Evolutionary conservation across 2,797 vertebrate genomes (phyloP).

Genomic region (Phrynocephalus forsythii): DNA sequence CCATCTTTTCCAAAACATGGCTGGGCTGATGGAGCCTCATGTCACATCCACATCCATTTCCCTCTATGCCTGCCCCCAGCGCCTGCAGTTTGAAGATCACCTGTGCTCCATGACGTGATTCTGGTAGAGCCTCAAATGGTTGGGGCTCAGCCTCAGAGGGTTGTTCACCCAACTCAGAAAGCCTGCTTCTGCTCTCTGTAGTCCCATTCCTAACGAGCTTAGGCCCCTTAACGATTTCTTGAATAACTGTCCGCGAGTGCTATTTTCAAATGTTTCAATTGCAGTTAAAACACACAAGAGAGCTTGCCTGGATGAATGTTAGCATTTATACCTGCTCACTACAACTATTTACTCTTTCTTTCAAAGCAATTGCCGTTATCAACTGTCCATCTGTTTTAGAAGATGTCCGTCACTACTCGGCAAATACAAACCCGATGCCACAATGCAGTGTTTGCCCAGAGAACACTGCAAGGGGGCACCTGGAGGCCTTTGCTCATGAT

Average conservation of each 20-base stretch:
- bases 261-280: not conserved
- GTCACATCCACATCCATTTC: not conserved
- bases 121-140: not conserved
- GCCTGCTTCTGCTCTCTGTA: not conserved
- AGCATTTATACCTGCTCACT: not conserved
- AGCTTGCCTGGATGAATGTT: not conserved
- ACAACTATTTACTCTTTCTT: conserved; percentile 1
- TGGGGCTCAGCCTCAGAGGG: not conserved
- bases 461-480: not conserved
- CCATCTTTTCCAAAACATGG: not conserved
- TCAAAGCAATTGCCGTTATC: not conserved
- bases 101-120: not conserved
- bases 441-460: not conserved
- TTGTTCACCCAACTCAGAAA: not conserved
- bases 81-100: not conserved
- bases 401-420: not conserved
- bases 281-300: no score
- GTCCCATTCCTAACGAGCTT: not conserved
- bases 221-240: not conserved
- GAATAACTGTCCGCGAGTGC: not conserved
- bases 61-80: not conserved
- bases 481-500: not conserved
- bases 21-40: not conserved
- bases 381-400: not conserved
- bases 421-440: conserved; percentile 46